A percentile compares a stretch with the other conserved stretches of the same genome.
phyloP scores from a whole-genome alignment of 2,797 vertebrate species.

The Tarsius wallacei region DNA sequence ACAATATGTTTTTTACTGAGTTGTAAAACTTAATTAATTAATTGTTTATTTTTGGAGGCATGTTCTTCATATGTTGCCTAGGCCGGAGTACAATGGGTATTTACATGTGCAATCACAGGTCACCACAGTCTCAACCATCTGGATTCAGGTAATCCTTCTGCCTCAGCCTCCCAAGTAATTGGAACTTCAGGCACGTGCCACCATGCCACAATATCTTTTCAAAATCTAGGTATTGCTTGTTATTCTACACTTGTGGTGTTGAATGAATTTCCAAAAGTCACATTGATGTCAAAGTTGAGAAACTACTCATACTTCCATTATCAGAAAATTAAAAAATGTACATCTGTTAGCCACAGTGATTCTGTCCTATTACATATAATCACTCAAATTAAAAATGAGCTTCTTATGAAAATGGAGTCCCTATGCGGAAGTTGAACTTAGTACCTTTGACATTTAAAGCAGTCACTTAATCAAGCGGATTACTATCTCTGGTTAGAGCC shows the following conservation, averaged over 20 bases:
- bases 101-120: background rate
- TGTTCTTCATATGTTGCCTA: background rate
- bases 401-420: slow-evolving; percentile 11
- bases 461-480: slow-evolving; percentile 52
- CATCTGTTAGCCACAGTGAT: background rate
- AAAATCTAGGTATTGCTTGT: background rate
- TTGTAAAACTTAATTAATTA: background rate
- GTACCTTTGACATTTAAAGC: slow-evolving; percentile 59
- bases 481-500: background rate
- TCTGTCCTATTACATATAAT: slow-evolving; percentile 29
- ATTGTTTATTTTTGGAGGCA: background rate
- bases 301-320: background rate
- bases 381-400: slow-evolving; percentile 62
- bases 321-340: slow-evolving; percentile 17
- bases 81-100: background rate
- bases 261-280: background rate
- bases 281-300: background rate
- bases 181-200: background rate
- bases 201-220: background rate
- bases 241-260: background rate
- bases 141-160: background rate
- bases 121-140: background rate
- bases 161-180: background rate
- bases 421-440: slow-evolving; percentile 46
- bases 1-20: background rate